phyloP scores from a whole-genome alignment of 2,888 invertebrate genomes.

The Drosophila gaucha region DNA sequence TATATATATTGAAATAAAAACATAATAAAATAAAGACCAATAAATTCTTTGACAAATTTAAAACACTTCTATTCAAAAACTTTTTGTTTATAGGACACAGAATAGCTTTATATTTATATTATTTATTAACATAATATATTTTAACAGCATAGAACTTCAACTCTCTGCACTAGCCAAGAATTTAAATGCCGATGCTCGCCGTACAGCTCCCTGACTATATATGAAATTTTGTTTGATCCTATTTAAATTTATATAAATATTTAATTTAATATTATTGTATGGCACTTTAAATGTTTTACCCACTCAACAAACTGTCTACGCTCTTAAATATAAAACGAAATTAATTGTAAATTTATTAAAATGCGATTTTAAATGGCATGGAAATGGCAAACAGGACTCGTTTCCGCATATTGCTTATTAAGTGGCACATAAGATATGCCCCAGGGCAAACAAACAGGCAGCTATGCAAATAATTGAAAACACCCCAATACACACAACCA shows the following conservation, averaged over 20 bases:
- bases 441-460: slow-evolving; percentile 29
- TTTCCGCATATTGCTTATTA: slow-evolving; percentile 72
- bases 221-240: neutral
- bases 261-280: neutral
- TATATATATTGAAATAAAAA: no score
- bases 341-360: slow-evolving; percentile 75
- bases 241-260: neutral
- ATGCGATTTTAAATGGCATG: slow-evolving; percentile 44
- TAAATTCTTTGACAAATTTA: no score
- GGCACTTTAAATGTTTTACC: neutral
- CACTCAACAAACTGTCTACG: slow-evolving; percentile 7
- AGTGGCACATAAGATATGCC: slow-evolving; percentile 66
- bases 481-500: slow-evolving; percentile 39
- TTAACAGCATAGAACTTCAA: neutral
- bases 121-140: no score
- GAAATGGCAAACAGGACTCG: slow-evolving; percentile 38
- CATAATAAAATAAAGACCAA: no score
- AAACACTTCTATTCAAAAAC: no score
- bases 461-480: slow-evolving; percentile 77
- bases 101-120: no score
- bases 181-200: no score
- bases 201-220: no score
- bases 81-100: no score
- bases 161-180: no score
- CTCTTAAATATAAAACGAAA: slow-evolving; percentile 24